Evolutionary conservation across 1,140 invertebrate species (phyloP), one percentile per base, ranked within the genome.

Genomic region (Ctenoplectra terminalis): DNA sequence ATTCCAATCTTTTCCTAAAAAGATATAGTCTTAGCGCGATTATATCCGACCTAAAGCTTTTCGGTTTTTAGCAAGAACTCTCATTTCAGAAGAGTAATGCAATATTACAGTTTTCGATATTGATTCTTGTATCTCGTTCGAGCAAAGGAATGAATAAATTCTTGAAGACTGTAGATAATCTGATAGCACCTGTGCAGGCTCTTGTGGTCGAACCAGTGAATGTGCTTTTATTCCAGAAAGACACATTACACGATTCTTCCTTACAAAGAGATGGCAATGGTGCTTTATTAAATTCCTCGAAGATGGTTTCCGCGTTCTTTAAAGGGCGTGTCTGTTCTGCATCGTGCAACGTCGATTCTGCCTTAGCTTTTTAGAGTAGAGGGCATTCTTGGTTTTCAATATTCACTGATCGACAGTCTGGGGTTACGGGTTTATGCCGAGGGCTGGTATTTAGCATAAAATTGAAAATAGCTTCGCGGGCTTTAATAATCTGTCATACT

Each of bases 261-360:
- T 66, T 78, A 78, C 73, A 83, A 84, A 84, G 83, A 77, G 81
- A 82, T 72, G 66, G 67, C 83, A 73, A 26, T 50, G 75, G 52
- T 69, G 78, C 83, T 85, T 85, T 85, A 85, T 85, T 85, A 85
- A 85, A 85, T 83, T 83, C 81, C 81, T 73, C 46, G 20, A 69
- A 78, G 67, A 83, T 77, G 60, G 52, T 71, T 82, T 67, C 26
- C 64, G 43, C 67, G 52, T 83, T 26, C 50, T 56, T 78, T 50
- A 70, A 58, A 71, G 66, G 48, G 63, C 48, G 64, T 48, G 31
- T 23, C n/a, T 37, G 52, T 23, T 40, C 61, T 31, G 61, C 67
- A 70, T 64, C 70, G 43, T 71, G 29, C 50, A 71, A 64, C 29
- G n/a, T 63, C 11, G n/a, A 50, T 74, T 46, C 15, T 26, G 43